These are phyloP conservation scores for Cyprinodon variegatus DNA, from an alignment of 2,113 vertebrate species.

Conservation along the genomic window DNA sequence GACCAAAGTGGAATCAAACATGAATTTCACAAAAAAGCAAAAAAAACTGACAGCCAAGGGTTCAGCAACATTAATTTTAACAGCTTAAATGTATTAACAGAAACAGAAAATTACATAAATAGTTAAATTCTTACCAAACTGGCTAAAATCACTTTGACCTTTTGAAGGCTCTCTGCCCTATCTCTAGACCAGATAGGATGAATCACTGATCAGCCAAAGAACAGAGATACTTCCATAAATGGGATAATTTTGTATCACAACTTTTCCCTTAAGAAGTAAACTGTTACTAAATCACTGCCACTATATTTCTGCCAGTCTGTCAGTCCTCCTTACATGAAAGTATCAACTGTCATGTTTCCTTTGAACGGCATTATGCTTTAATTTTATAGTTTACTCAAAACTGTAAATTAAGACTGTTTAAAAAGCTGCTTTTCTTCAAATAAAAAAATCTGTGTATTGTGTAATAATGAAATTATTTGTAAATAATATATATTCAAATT, in stretches of 20 bases:
- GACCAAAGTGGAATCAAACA: no score
- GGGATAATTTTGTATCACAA: constrained; percentile 5
- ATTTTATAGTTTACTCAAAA: constrained; percentile 57
- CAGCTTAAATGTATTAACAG: background rate
- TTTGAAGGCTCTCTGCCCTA: background rate
- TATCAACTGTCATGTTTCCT: constrained; percentile 26
- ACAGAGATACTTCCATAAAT: background rate
- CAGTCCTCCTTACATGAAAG: constrained; percentile 11
- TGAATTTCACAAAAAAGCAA: no score
- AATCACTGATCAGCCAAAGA: background rate
- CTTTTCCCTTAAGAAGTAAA: background rate
- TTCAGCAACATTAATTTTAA: background rate
- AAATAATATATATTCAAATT: constrained; percentile 48
- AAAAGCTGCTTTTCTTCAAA: constrained; percentile 65
- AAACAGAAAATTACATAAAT: background rate
- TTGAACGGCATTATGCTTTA: constrained; percentile 65
- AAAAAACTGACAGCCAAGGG: no score
- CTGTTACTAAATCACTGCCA: background rate
- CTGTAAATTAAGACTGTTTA: constrained; percentile 69
- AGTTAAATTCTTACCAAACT: background rate
- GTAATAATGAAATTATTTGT: constrained; percentile 55
- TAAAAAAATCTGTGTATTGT: constrained; percentile 57
- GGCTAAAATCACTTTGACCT: background rate
- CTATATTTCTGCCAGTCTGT: no score
- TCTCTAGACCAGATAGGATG: background rate